Evolutionary conservation across 2,888 invertebrate genomes (phyloP).

Genomic region (Ypsolopha sequella): DNA sequence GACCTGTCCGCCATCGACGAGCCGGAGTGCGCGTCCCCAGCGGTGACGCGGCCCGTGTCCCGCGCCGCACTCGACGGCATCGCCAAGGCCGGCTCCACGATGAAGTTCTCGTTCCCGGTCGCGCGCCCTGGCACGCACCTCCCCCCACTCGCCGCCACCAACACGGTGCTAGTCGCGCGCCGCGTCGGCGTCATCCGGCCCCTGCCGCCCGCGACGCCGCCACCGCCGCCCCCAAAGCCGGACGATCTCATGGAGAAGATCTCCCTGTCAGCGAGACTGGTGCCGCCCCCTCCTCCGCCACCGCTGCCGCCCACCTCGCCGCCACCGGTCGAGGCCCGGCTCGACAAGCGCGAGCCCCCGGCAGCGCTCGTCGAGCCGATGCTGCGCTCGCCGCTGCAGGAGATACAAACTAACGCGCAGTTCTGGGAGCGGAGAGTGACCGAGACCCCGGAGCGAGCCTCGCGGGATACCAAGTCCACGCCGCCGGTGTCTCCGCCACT

Average conservation of each 20-base stretch:
- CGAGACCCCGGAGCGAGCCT: background rate
- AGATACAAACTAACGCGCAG: slow-evolving; percentile 10
- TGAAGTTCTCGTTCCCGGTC: slow-evolving; percentile 72
- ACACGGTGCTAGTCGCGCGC: slow-evolving; percentile 42
- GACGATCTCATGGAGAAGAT: slow-evolving; percentile 20
- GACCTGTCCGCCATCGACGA: slow-evolving; percentile 28
- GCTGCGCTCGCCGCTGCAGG: slow-evolving; percentile 32
- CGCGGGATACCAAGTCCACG: slow-evolving; percentile 24
- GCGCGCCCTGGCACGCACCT: slow-evolving; percentile 38
- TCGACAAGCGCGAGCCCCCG: background rate
- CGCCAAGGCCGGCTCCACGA: slow-evolving; percentile 75
- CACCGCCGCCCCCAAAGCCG: slow-evolving; percentile 13
- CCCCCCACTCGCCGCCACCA: slow-evolving; percentile 49
- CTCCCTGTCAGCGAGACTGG: slow-evolving; percentile 10
- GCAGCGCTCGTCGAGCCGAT: slow-evolving; percentile 53
- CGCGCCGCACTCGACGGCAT: slow-evolving; percentile 76
- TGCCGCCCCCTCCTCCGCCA: slow-evolving; percentile 17
- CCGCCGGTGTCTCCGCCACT: slow-evolving; percentile 14
- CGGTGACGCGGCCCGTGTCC: slow-evolving; percentile 56
- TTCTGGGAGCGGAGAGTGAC: slow-evolving; percentile 39
- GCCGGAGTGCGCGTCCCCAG: slow-evolving; percentile 26
- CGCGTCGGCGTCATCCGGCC: slow-evolving; percentile 72
- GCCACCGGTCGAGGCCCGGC: background rate
- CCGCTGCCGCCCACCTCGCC: slow-evolving; percentile 22
- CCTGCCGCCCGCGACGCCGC: slow-evolving; percentile 33